Evolutionary conservation across 92 coral and sea anemone species (phyloP), one percentile per base, ranked within the genome.

Genomic region (Desmophyllum pertusum): DNA sequence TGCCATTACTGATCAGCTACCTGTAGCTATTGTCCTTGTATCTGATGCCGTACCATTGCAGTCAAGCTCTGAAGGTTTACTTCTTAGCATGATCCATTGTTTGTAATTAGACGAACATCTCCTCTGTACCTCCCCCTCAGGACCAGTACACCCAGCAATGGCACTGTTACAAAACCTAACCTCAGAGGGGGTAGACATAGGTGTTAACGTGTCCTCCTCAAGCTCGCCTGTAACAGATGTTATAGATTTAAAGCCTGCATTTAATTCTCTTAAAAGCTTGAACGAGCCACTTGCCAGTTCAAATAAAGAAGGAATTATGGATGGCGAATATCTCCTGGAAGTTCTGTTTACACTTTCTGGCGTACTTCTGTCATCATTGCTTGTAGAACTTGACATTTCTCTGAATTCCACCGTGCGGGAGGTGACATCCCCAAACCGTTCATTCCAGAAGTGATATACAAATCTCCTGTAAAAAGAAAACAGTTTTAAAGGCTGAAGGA

Each of bases 381-480:
- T 73, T 29, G 68, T 48, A 3, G 79, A 66, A 62, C 79, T 51
- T 42, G 73, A 57, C n/a, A 78, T 66, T 50, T 88, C 88, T 70
- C 65, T 80, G 63, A 88, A 43, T 30, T 81, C 85, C 43, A n/a
- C 21, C n/a, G n/a, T n/a, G n/a, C n/a, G n/a, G 9, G 90, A 73
- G 21, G 90, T 68, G 19, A 84, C 68, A 55, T 73, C 77, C 14
- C 81, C 35, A 74, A 89, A 91, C 91, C 90, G 84, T 27, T 43
- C 64, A 46, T 81, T 70, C 91, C 93, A 91, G 37, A 86, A 73
- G 41, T 91, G 83, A 76, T 83, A 89, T 18, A 93, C 55, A 55
- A 88, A 92, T 18, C 94, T 92, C 77, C 97, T 93, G 83, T 17
- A 31, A 70, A 29, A 43, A 31, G 4, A 84, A 31, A 62, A 25